These are phyloP conservation scores for Hydrozoanthus tunicans DNA, from an alignment of 64 coral and sea anemone species.

Conservation along the genomic window DNA sequence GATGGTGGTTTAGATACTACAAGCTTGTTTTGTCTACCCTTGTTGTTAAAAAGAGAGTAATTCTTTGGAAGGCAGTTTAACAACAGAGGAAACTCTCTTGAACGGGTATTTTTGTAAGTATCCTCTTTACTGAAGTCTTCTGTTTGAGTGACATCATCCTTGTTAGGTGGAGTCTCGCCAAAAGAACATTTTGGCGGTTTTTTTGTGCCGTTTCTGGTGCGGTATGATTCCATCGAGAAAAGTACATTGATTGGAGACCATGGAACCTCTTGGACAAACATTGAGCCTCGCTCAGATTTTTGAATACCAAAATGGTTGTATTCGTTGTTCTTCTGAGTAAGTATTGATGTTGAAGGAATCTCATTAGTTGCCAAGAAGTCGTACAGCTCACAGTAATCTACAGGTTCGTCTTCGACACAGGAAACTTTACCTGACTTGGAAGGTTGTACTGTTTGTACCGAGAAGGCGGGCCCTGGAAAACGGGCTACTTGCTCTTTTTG, in stretches of 20 bases:
- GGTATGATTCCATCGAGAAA: slow-evolving; percentile 10
- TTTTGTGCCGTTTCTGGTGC: background rate
- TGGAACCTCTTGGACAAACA: background rate
- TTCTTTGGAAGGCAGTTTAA: background rate
- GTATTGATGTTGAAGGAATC: background rate
- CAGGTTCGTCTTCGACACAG: slow-evolving; percentile 11
- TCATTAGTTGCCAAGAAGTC: background rate
- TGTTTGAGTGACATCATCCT: background rate
- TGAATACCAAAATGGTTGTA: background rate
- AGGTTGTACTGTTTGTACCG: background rate
- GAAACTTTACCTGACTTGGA: background rate
- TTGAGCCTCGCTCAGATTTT: background rate
- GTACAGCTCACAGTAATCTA: slow-evolving; percentile 45
- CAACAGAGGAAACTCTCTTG: background rate
- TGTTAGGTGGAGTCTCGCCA: background rate
- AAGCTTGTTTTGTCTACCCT: too few relatives aligned
- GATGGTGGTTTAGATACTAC: too few relatives aligned
- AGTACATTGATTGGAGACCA: slow-evolving; percentile 44
- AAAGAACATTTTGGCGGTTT: background rate
- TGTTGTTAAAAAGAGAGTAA: background rate
- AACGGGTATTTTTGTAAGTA: background rate
- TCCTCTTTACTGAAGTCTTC: background rate
- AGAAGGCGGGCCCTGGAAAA: background rate
- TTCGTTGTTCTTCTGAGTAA: background rate
- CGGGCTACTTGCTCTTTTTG: background rate